Base-by-base conservation (phyloP, 2,888 invertebrate genomes). In the Adela reaumurella region DNA sequence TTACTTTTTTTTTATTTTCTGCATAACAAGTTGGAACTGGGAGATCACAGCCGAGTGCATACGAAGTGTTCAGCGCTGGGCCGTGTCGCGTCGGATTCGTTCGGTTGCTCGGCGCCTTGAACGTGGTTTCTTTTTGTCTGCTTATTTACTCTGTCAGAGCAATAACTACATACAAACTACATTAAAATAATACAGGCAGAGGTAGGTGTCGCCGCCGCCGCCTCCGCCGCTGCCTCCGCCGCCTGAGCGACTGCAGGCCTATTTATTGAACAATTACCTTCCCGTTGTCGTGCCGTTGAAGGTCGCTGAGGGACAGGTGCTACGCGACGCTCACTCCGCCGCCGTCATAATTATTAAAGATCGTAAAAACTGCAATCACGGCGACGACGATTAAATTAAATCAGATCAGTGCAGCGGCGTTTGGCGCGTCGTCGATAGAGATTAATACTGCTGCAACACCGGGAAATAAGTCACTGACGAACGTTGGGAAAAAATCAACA, bases 221-320 rank as follows among this genome's bases (percentile, higher is more conserved):
- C 24, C 8, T 6, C 24, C 24, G 4, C 24, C 24, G 24, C 24
- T 8, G 24, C 24, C 24, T 24, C 24, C 24, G 24, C 24, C 24
- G 24, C 24, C 24, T 8, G 24, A 6, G 35, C 24, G 24, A 24
- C 24, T 35, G 14, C 14, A 14, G n/a, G 35, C 35, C n/a, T 14
- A 35, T 35, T 35, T 35, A 35, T 59, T 67, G 62, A 66, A 69
- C 65, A 65, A 67, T 65, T 70, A 67, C 70, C 70, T 70, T 74
- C 73, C 74, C 74, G 71, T 72, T 70, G 69, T 67, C 67, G 59
- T 70, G 69, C 67, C 67, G 59, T 62, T 59, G 72, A 72, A 76
- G 72, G 73, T 74, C 70, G 62, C 63, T 59, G n/a, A n/a, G 62
- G 61, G 63, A 14, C 61, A 52, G 58, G 60, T 61, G 58, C 1